Base-by-base conservation (phyloP, 2,888 invertebrate species). In the Thelaira solivaga region DNA sequence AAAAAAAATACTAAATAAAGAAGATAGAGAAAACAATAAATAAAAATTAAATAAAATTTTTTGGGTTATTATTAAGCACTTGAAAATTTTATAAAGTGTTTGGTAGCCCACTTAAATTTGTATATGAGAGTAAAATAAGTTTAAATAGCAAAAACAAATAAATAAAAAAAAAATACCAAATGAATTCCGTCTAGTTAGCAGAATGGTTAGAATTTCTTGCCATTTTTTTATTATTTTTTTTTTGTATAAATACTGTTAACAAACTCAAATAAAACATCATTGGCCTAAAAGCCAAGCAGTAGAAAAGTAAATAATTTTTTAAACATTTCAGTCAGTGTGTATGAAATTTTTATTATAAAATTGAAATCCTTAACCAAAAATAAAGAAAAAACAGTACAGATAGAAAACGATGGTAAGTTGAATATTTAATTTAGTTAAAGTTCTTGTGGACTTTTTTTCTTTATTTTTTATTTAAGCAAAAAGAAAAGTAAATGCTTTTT, bases 221-320 rank as follows among this genome's bases (percentile, higher is more conserved):
- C n/a, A n/a, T n/a, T n/a, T n/a, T n/a, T n/a, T n/a, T n/a, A n/a
- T n/a, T n/a, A n/a, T n/a, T n/a, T n/a, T n/a, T n/a, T 41, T 64
- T 80, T 74, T 29, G 67, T 87, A 86, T 86, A 87, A 86, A 86
- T 85, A 84, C 69, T 72, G 67, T 71, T 61, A 59, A 68, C 79
- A 43, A 82, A 80, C 80, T 75, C 61, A 77, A 80, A 67, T 76
- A 82, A 81, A 80, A 61, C 80, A 87, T 85, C 86, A 86, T 83
- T 87, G 83, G 83, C 82, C 83, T 85, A 82, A 72, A 73, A 79
- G 67, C 55, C 65, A 76, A 76, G 68, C 39, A 61, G 31, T 49
- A 64, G 41, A 73, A 59, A 39, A 68, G 64, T 64, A 68, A 77
- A 77, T 49, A 49, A 41, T 53, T 67, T 53, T 61, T 61, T 67